These are phyloP conservation scores for Pollenia amentaria DNA, from an alignment of 2,888 invertebrate genomes.

Conservation along the genomic window DNA sequence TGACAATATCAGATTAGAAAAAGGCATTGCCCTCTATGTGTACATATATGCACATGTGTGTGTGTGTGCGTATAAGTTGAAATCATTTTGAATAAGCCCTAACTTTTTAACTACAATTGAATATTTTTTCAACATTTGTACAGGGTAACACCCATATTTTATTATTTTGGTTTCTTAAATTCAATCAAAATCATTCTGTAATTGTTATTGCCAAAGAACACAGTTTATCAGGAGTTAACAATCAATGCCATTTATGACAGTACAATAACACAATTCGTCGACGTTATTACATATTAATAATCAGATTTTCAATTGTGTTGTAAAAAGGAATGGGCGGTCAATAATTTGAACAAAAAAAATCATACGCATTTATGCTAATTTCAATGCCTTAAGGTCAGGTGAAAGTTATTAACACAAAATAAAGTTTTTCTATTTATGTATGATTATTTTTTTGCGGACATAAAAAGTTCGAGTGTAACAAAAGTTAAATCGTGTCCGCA, in stretches of 20 bases:
- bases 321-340: constrained; percentile 15
- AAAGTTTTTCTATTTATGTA: background rate
- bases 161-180: constrained; percentile 3
- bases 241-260: constrained; percentile 46
- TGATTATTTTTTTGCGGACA: no score
- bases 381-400: constrained; percentile 40
- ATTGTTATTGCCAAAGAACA: constrained; percentile 19
- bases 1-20: no score
- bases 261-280: constrained; percentile 30
- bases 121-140: constrained; percentile 59
- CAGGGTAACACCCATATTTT: constrained; percentile 38
- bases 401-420: constrained; percentile 25
- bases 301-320: constrained; percentile 34
- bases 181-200: constrained; percentile 44
- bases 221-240: constrained; percentile 51
- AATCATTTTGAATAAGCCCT: constrained; percentile 11
- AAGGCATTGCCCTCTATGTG: no score
- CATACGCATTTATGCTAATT: constrained; percentile 53
- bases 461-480: no score
- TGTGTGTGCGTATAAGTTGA: background rate
- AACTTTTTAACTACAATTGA: background rate
- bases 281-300: background rate
- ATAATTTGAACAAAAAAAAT: background rate
- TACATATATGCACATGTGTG: no score
- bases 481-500: no score